Base-by-base conservation (phyloP, 2,113 vertebrate genomes). In the Isurus oxyrinchus region DNA sequence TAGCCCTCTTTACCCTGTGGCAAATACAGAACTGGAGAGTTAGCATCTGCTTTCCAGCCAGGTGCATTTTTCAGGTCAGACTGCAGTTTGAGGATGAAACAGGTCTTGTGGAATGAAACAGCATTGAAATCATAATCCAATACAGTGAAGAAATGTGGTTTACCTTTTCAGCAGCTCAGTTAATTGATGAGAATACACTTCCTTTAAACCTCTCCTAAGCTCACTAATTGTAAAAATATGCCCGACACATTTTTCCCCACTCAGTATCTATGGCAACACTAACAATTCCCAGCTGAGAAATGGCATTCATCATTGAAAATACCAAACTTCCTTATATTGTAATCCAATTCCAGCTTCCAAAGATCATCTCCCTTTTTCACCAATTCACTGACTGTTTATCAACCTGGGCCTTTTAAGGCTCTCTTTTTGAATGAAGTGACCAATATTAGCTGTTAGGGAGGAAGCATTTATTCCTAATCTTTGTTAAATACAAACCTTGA, bases 1-100 rank as follows among this genome's bases (percentile, higher is more conserved):
- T 98, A 96, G 98, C 98, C 97, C 99, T 98, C 98, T 99, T 99
- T 98, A 99, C 98, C 99, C 99, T 99, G 97, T 79, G 67, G 66
- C n/a, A 95, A 95, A 95, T 53, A 66, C 66, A 95, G 44, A 95
- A 95, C 94, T 69, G 72, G 94, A 95, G 27, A 31, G 63, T 95
- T 95, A 95, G 94, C 44, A 49, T 6, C 25, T 31, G 40, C 11
- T 69, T 49, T 61, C 7, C 16, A n/a, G 35, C 21, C 35, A 94
- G 10, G 40, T 44, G 16, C 7, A 31, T 53, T 2, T 2, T 14
- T 95, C 40, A 53, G 94, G 63, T 44, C 94, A 72, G 94, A 3
- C 49, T 53, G 90, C 35, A 40, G 35, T 63, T 94, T 19, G 90
- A 63, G 66, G 49, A 25, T 49, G 94, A n/a, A 95, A 69, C 66